Base-by-base conservation (phyloP, 2,113 vertebrate genomes). In the Colistium nudipinnis region DNA sequence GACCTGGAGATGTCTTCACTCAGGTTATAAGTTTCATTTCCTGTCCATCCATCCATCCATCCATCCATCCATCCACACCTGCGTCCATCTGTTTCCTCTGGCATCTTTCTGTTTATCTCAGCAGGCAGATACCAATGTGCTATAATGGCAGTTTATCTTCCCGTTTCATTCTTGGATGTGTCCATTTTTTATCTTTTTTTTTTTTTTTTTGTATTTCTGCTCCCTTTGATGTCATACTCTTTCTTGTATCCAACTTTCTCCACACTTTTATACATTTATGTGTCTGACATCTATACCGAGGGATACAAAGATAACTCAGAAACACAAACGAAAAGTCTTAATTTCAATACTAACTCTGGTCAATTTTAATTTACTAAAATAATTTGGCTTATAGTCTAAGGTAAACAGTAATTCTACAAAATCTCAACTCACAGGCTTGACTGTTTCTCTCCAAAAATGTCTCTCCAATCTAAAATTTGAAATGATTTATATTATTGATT, bases 21-120 rank as follows among this genome's bases (percentile, higher is more conserved):
- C 33, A 6, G 48, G 33, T 81, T 78, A 60, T 77, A 60, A 76
- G 41, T 83, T 80, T 81, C 62, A 82, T 85, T 86, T 87, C 76
- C 81, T 52, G 65, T 61, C 76, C 66, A 39, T 77, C 75, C 82
- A 47, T 85, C 80, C 77, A 48, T 1, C 13, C 55, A 22, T 59
- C 44, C 54, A 13, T 70, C 71, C 63, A 36, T 57, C 69, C 19
- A 44, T 22, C 44, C 49, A 41, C 76, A 25, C 56, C 38, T 38
- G 52, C 61, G 10, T 60, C 56, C 49, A 65, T 83, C 78, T 2
- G 27, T 67, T 70, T 20, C 20, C 43, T 22, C 43, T 9, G 20
- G 16, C 39, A 19, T 51, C 14, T 30, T 28, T 17, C 48, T 51
- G 48, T 51, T n/a, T 76, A 66, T 82, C 70, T 70, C n/a, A 13